Evolutionary conservation across 2,113 vertebrate genomes (phyloP).

Genomic region (Hiodon tergisus): DNA sequence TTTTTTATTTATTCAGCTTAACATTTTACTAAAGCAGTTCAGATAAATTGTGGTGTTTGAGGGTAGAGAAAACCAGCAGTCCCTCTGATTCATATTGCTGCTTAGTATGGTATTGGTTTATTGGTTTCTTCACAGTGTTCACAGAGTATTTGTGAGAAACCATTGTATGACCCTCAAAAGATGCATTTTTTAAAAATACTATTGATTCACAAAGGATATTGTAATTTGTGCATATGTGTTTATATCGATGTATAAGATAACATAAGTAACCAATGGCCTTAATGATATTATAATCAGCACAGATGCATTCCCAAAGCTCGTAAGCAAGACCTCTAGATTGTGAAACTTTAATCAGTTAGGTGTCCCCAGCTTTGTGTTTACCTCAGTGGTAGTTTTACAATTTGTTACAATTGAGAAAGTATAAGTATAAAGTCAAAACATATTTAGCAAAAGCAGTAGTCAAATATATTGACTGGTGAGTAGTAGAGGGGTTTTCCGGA

Average conservation of each 20-base stretch:
- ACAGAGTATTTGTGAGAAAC: not conserved
- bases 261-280: slow-evolving; percentile 65
- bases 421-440: not conserved
- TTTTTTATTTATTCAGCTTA: too few species aligned
- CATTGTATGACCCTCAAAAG: not conserved
- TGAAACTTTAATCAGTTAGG: slow-evolving; percentile 17
- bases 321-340: slow-evolving; percentile 16
- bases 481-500: not conserved
- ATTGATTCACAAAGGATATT: not conserved
- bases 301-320: slow-evolving; percentile 50
- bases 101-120: not conserved
- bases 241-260: slow-evolving; percentile 45
- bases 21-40: too few species aligned
- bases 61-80: too few species aligned
- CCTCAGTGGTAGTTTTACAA: slow-evolving; percentile 21
- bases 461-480: not conserved
- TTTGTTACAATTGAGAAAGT: slow-evolving; percentile 27
- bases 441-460: not conserved
- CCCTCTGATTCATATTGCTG: not conserved
- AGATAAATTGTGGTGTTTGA: too few species aligned
- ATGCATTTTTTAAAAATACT: not conserved
- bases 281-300: slow-evolving; percentile 48
- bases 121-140: not conserved
- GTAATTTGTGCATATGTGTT: slow-evolving; percentile 12
- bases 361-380: slow-evolving; percentile 6